Conservation (phyloP, 2,113 vertebrate genomes). For the Syrrhaptes paradoxus region DNA sequence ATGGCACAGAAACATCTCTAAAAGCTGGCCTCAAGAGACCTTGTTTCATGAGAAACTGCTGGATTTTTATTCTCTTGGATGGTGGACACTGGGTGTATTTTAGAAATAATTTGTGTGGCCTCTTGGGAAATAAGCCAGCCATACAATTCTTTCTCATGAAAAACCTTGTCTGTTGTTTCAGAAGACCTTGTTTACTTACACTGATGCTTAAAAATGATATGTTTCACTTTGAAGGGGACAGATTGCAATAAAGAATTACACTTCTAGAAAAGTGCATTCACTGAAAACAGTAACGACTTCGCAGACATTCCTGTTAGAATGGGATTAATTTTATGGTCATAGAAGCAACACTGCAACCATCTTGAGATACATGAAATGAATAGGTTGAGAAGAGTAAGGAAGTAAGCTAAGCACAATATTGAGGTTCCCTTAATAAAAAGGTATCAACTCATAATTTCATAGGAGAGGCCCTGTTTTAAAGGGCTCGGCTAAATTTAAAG, state of each 20-base stretch:
- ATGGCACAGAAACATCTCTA: not conserved
- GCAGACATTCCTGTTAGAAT: not conserved
- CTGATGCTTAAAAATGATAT: not conserved
- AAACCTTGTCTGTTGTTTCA: not conserved
- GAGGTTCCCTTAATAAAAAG: not conserved
- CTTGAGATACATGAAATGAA: not conserved
- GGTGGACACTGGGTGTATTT: not conserved
- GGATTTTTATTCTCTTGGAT: not conserved
- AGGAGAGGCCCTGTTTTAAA: not conserved
- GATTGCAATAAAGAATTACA: not conserved
- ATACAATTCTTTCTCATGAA: not conserved
- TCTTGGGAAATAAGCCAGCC: constrained; percentile 24
- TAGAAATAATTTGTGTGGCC: constrained; percentile 8
- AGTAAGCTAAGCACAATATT: not conserved
- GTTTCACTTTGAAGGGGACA: not conserved
- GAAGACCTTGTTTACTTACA: constrained; percentile 2
- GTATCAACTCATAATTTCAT: not conserved
- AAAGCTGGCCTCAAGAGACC: not conserved
- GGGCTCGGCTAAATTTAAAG: not conserved
- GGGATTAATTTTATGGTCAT: not conserved
- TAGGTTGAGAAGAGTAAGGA: not conserved
- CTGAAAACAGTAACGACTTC: not conserved
- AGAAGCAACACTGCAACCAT: not conserved
- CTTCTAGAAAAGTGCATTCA: not conserved
- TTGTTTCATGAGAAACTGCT: constrained; percentile 17